Conservation (phyloP, 2,797 vertebrate genomes). For the Enteromius trimaculatus region DNA sequence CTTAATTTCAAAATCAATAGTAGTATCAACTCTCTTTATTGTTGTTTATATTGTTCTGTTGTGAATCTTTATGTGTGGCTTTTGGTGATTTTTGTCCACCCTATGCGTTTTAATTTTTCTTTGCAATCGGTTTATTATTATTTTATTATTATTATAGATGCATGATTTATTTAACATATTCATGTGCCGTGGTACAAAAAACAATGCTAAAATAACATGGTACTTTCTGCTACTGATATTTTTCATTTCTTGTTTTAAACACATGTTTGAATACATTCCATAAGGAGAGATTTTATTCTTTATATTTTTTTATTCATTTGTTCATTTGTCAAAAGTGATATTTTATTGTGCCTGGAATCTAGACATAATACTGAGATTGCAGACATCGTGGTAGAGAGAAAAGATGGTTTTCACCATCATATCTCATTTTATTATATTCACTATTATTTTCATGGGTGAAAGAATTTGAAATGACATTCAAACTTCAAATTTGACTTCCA, state of each 20-base stretch:
- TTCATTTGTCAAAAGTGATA: constrained; percentile 54
- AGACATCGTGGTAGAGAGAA: background rate
- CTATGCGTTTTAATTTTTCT: background rate
- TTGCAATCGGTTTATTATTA: background rate
- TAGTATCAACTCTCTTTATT: background rate
- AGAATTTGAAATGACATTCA: constrained; percentile 21
- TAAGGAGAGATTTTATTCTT: constrained; percentile 3
- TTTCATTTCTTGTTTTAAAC: background rate
- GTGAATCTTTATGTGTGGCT: background rate
- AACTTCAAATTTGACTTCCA: constrained; percentile 4
- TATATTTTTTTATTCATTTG: constrained; percentile 41
- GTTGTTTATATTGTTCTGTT: background rate
- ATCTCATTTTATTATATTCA: background rate
- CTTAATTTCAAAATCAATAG: constrained; percentile 14
- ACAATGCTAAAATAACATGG: background rate
- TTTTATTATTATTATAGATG: background rate
- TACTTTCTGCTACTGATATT: background rate
- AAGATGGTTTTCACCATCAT: background rate
- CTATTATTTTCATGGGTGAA: background rate
- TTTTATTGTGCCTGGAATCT: constrained; percentile 13
- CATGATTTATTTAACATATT: background rate
- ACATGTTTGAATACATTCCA: background rate
- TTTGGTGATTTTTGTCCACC: background rate
- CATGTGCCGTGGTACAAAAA: background rate
- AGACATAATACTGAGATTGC: background rate